Conservation (phyloP, 53 echinoderm and acorn worm species). For the Mesocentrotus franciscanus region DNA sequence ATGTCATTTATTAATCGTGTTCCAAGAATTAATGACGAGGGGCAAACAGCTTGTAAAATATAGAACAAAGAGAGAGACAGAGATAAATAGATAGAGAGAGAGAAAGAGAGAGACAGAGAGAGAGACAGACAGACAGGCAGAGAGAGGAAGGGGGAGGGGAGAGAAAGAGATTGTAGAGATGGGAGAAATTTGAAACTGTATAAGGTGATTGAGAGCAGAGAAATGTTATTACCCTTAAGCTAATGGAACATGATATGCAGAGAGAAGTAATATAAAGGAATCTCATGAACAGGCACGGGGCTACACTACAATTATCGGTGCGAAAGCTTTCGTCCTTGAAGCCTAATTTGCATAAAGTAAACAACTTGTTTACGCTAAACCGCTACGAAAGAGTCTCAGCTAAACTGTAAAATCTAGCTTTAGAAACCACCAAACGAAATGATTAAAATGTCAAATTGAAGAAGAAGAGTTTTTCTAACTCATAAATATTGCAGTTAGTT, state of each 20-base stretch:
- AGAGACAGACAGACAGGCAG: not conserved
- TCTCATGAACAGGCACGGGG: no score
- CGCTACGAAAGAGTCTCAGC: no score
- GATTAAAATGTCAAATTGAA: no score
- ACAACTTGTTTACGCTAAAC: no score
- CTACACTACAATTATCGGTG: no score
- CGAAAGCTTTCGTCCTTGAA: no score
- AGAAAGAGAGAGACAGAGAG: not conserved
- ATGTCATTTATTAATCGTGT: not conserved
- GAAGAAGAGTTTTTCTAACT: no score
- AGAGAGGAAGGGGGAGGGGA: not conserved
- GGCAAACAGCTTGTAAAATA: not conserved
- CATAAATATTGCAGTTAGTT: no score
- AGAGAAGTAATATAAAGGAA: not conserved
- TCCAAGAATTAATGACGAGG: not conserved
- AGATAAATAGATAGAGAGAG: not conserved
- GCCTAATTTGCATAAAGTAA: no score
- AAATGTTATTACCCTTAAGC: not conserved
- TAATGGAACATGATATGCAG: not conserved
- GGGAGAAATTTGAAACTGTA: not conserved
- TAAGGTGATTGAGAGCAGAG: not conserved
- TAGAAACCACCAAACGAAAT: no score
- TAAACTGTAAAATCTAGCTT: no score
- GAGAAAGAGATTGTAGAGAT: not conserved
- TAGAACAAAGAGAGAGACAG: not conserved